Conservation (phyloP, 2,797 vertebrate genomes). For the Coendou prehensilis region DNA sequence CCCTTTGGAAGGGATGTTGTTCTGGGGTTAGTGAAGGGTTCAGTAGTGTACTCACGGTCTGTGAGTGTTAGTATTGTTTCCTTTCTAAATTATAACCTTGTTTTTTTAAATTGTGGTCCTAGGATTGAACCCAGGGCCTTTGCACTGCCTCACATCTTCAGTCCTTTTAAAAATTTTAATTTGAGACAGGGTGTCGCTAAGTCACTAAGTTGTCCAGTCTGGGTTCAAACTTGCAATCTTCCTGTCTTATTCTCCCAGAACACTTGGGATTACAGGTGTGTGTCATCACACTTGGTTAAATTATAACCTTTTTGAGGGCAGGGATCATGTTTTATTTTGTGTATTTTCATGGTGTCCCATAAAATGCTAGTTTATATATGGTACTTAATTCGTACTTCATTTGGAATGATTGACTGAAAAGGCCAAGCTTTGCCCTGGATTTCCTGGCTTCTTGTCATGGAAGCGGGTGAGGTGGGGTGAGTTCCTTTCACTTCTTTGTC, state of each 20-base stretch:
- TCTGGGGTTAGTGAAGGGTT: neutral
- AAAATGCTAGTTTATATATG: neutral
- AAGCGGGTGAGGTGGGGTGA: neutral
- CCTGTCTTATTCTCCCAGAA: neutral
- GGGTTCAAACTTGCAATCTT: neutral
- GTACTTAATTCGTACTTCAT: neutral
- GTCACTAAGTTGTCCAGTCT: neutral
- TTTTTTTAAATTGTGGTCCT: neutral
- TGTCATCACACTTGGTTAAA: neutral
- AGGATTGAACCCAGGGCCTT: neutral
- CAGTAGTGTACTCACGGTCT: fast-evolving
- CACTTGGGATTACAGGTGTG: neutral
- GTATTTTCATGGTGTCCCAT: neutral
- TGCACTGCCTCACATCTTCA: neutral
- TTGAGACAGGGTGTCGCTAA: neutral
- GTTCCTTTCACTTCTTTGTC: neutral
- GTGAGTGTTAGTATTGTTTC: neutral
- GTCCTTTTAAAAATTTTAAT: neutral
- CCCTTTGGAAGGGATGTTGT: neutral
- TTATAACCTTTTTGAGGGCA: neutral
- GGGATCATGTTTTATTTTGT: neutral
- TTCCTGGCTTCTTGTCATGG: neutral
- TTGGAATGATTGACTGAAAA: neutral
- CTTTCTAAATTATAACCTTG: neutral
- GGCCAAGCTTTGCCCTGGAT: neutral